These are phyloP conservation scores for Slavum lentiscoides DNA, from an alignment of 2,888 invertebrate genomes.

Conservation along the genomic window DNA sequence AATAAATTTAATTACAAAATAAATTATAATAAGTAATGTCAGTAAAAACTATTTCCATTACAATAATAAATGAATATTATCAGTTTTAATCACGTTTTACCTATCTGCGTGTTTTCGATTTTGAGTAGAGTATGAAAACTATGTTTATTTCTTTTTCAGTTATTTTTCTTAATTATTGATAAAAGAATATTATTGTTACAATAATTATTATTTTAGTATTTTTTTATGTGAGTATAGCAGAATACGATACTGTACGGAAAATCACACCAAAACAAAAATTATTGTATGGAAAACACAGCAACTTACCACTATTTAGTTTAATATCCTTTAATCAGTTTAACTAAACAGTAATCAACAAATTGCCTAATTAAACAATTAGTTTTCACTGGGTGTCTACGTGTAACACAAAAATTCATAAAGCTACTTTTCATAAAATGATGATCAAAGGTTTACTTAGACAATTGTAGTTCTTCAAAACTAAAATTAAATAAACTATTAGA, in stretches of 20 bases:
- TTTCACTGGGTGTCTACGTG: conserved; percentile 46
- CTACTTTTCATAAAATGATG: conserved; percentile 46
- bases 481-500: conserved; percentile 41
- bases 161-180: neutral
- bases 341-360: conserved; percentile 54
- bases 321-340: conserved; percentile 53
- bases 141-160: neutral
- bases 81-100: neutral
- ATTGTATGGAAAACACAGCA: conserved; percentile 51
- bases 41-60: neutral
- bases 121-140: conserved; percentile 1
- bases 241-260: conserved; percentile 47
- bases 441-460: conserved; percentile 48
- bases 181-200: conserved; percentile 9
- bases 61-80: conserved; percentile 8
- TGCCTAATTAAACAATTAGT: conserved; percentile 52
- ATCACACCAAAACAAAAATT: conserved; percentile 53
- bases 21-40: neutral
- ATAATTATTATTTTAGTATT: conserved; percentile 17
- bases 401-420: conserved; percentile 43
- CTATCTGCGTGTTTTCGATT: neutral
- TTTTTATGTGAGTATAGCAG: conserved; percentile 26
- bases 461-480: conserved; percentile 46
- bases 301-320: conserved; percentile 53
- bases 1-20: conserved; percentile 18